Percentiles rank a stretch among this genome's conserved stretches.
phyloP scores from a whole-genome alignment of 2,797 vertebrate species.

The Typhlichthys subterraneus region DNA sequence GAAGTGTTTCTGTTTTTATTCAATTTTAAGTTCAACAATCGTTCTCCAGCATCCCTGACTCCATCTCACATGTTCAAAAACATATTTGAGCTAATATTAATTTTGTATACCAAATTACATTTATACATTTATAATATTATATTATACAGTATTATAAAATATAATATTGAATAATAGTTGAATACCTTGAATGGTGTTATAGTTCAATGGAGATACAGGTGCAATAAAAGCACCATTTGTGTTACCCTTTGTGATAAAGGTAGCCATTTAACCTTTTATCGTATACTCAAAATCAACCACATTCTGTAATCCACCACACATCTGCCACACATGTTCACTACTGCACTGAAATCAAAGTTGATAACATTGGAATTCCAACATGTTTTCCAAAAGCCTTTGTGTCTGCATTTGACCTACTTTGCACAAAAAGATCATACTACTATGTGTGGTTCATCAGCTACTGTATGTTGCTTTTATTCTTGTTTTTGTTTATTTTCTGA shows the following conservation, averaged over 20 bases:
- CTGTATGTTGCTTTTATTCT: not conserved
- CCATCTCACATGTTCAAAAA: too few species aligned
- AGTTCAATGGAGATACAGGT: too few species aligned
- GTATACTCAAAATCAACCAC: conserved; percentile 23
- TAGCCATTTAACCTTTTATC: too few species aligned
- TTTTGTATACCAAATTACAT: too few species aligned
- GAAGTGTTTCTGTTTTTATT: too few species aligned
- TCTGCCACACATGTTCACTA: too few species aligned
- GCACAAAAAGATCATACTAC: not conserved
- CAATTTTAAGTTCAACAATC: too few species aligned
- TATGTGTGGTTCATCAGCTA: not conserved
- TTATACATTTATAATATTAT: too few species aligned
- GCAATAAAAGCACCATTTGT: not conserved
- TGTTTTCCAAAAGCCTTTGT: conserved; percentile 22
- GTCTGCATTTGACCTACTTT: conserved; percentile 9
- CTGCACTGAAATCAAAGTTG: conserved; percentile 65
- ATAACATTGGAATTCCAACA: conserved; percentile 40
- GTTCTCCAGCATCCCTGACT: too few species aligned
- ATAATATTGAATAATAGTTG: not conserved
- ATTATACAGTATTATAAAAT: not conserved
- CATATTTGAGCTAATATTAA: too few species aligned
- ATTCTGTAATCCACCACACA: conserved; percentile 47
- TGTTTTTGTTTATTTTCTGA: not conserved
- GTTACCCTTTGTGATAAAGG: conserved; percentile 20
- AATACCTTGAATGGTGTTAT: not conserved